Conservation (phyloP, 2,888 invertebrate genomes). For the Octodonta nipae region DNA sequence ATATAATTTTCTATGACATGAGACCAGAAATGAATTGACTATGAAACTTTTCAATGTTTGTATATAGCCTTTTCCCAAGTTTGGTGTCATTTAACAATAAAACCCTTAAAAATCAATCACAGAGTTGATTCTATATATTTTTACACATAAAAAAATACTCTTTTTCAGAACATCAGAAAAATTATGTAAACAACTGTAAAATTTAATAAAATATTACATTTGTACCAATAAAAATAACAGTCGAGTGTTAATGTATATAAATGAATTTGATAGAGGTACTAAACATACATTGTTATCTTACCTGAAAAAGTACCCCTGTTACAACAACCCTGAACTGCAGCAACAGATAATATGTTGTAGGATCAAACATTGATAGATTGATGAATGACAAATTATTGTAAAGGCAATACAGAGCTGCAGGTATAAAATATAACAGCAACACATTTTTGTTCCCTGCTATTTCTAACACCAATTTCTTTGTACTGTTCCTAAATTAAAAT, state of each 20-base stretch:
- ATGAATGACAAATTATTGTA: slow-evolving; percentile 90
- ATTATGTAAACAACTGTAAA: too few relatives aligned
- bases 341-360: slow-evolving; percentile 83
- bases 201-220: too few relatives aligned
- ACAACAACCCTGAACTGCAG: slow-evolving; percentile 84
- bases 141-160: background rate
- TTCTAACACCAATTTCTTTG: slow-evolving; percentile 43
- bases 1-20: too few relatives aligned
- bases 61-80: too few relatives aligned
- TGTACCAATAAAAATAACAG: too few relatives aligned
- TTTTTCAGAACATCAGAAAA: background rate
- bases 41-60: too few relatives aligned
- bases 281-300: too few relatives aligned
- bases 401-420: slow-evolving; percentile 79
- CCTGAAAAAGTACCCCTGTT: slow-evolving; percentile 85
- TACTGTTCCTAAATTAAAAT: slow-evolving; percentile 34
- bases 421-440: slow-evolving; percentile 72
- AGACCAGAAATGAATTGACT: too few relatives aligned
- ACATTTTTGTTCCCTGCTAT: slow-evolving; percentile 49
- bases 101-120: background rate
- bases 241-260: background rate
- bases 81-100: too few relatives aligned
- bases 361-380: slow-evolving; percentile 82
- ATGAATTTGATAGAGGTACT: slow-evolving; percentile 4
- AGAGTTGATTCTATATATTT: background rate